A percentile compares a stretch with the other conserved stretches of the same genome.
phyloP scores from a whole-genome alignment of 2,888 invertebrate genomes.

The Odontocolon sp. region DNA sequence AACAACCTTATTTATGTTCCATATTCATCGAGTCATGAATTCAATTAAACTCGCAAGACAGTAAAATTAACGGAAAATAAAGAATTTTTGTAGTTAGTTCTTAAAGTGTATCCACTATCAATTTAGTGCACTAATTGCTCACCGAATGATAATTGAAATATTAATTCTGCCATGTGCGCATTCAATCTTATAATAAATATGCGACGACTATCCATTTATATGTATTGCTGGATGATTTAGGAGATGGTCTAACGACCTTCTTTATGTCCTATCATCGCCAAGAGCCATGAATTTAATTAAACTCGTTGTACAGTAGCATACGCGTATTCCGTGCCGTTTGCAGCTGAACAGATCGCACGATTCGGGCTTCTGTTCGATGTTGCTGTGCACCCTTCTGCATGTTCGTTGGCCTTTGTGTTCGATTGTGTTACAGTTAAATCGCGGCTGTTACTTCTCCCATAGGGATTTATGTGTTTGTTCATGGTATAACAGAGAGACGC shows the following conservation, averaged over 20 bases:
- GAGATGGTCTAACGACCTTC: slow-evolving; percentile 4
- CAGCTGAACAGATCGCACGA: slow-evolving; percentile 37
- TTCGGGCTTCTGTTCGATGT: slow-evolving; percentile 28
- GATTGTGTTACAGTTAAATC: slow-evolving; percentile 60
- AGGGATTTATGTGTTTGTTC: slow-evolving; percentile 50
- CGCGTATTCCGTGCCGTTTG: slow-evolving; percentile 28
- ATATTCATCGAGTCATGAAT: no score
- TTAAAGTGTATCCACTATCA: neutral
- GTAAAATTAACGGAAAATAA: slow-evolving; percentile 18
- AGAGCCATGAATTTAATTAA: slow-evolving; percentile 57
- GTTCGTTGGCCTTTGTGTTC: slow-evolving; percentile 29
- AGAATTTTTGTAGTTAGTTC: slow-evolving; percentile 5
- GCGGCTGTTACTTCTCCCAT: slow-evolving; percentile 56
- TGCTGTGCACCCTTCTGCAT: slow-evolving; percentile 34
- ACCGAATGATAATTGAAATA: slow-evolving; percentile 15
- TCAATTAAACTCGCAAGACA: no score
- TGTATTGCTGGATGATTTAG: slow-evolving; percentile 17
- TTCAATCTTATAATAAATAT: slow-evolving; percentile 6
- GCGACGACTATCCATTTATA: slow-evolving; percentile 3
- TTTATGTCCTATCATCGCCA: slow-evolving; percentile 10
- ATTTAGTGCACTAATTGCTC: neutral
- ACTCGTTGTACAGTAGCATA: slow-evolving; percentile 9
- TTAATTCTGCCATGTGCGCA: slow-evolving; percentile 28
- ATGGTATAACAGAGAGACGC: slow-evolving; percentile 18
- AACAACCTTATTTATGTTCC: no score